Base-by-base conservation (phyloP, 2,888 invertebrate genomes). In the Dermolepida albohirtum region DNA sequence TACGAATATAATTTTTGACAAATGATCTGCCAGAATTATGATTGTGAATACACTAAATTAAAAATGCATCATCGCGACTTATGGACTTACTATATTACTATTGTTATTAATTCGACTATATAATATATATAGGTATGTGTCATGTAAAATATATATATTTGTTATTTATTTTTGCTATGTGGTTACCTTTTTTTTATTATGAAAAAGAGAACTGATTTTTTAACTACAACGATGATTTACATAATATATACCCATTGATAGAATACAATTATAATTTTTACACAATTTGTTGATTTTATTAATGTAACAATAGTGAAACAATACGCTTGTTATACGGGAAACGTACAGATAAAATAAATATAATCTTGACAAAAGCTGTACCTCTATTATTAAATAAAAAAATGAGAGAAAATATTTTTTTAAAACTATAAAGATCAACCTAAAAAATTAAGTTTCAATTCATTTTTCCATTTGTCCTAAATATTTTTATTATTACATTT, bases 151-250 rank as follows among this genome's bases (percentile, higher is more conserved):
- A 34, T 34, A 59, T 59, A 59, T 59, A 59, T 59, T 59, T 59
- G 59, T 59, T 59, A 59, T 59, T 59, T 59, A 59, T 59, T 59
- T 59, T 59, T 59, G 59, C 59, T 59, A 59, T 59, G 44, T 59
- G 44, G 59, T 59, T 59, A 59, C 44, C 44, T 59, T 59, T 59
- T 57, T 50, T 40, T 44, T 59, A 59, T 17, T 44, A 57, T 47
- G 16, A 14, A 43, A 59, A 59, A 59, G 34, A 59, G 59, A 59
- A 59, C 59, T 59, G 59, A 59, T 59, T 44, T 47, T 59, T 59
- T 59, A 55, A 59, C 59, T 27, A 44, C 44, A 59, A 14, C 44
- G 44, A 44, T 34, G 59, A 59, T 34, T 22, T 34, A 34, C 10
- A 12, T 11, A 59, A 44, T 59, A 59, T 44, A 17, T 44, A 14